Evolutionary conservation across 1,140 invertebrate species (phyloP).

Genomic region (Drosophila ambigua): DNA sequence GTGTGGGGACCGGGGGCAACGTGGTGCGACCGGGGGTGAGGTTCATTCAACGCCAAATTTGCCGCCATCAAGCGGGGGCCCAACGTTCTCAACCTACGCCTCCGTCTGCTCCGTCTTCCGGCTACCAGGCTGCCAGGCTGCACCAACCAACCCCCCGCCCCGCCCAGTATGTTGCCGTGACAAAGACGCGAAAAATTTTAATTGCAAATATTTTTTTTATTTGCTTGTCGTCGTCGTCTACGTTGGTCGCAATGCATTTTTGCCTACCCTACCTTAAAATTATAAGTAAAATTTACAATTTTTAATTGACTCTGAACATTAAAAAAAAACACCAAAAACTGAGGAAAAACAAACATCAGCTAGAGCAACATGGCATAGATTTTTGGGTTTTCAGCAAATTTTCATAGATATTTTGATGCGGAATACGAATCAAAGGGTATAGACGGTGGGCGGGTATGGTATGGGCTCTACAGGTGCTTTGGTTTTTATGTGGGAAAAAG

Average conservation of each 20-base stretch:
- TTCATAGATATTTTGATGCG: constrained; percentile 54
- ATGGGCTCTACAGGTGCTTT: not conserved
- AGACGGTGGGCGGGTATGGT: not conserved
- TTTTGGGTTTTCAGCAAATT: constrained; percentile 61
- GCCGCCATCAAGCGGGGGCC: constrained; percentile 26
- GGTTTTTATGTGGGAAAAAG: not conserved
- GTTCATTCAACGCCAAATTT: constrained; percentile 61
- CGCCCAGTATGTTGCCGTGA: constrained; percentile 40
- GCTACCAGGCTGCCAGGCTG: no score
- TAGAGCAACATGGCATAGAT: constrained; percentile 39
- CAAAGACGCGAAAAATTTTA: constrained; percentile 76
- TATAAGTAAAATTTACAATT: constrained; percentile 81
- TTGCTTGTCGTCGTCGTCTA: constrained; percentile 24
- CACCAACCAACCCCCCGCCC: no score
- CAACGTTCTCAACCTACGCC: not conserved
- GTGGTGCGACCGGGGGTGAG: no score
- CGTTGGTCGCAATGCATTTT: constrained; percentile 63
- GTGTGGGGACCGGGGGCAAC: no score
- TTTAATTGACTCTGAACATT: constrained; percentile 75
- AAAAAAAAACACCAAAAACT: constrained; percentile 18
- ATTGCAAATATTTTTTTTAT: constrained; percentile 61
- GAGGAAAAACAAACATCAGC: constrained; percentile 21
- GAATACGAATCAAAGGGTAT: constrained; percentile 5
- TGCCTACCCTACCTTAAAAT: constrained; percentile 73
- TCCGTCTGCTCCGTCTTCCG: not conserved